Percentiles rank a stretch among this genome's conserved stretches.
Conservation (phyloP, 2,113 vertebrate species). For the Psephotus haematonotus region DNA sequence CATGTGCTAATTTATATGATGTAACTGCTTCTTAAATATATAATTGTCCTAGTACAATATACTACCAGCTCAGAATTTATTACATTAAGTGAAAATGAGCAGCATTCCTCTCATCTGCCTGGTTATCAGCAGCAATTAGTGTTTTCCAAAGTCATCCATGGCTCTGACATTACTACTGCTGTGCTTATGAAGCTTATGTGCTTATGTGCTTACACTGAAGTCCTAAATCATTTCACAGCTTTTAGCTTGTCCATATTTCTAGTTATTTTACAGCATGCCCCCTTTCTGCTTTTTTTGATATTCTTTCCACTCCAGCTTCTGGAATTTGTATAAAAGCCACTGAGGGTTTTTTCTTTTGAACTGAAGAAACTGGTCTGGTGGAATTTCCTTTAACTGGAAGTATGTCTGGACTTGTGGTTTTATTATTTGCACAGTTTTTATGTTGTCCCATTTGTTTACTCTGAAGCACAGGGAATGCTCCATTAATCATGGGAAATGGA, state of each 20-base stretch:
- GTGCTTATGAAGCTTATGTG: background rate
- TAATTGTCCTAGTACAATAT: background rate
- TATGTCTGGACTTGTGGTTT: constrained; percentile 64
- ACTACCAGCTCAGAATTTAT: background rate
- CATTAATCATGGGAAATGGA: constrained; percentile 44
- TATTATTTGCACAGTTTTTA: constrained; percentile 68
- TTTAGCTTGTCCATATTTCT: constrained; percentile 47
- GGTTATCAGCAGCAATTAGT: background rate
- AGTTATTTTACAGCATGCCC: constrained; percentile 45
- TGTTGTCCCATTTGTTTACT: constrained; percentile 65
- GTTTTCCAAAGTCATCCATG: background rate
- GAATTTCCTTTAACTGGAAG: constrained; percentile 76
- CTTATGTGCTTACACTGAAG: background rate
- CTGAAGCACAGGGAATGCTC: constrained; percentile 40
- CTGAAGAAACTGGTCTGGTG: constrained; percentile 53
- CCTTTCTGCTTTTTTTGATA: constrained; percentile 46
- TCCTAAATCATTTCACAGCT: constrained; percentile 40
- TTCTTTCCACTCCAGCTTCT: constrained; percentile 60
- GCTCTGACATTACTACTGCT: background rate
- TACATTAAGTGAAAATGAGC: background rate
- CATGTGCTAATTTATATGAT: background rate
- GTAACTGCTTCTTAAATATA: background rate
- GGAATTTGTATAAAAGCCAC: constrained; percentile 70
- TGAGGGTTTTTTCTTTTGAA: constrained; percentile 57
- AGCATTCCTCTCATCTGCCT: background rate